Evolutionary conservation across 2,113 vertebrate species (phyloP), one percentile per base, ranked within the genome.

Genomic region (Xenotilapia leptura): DNA sequence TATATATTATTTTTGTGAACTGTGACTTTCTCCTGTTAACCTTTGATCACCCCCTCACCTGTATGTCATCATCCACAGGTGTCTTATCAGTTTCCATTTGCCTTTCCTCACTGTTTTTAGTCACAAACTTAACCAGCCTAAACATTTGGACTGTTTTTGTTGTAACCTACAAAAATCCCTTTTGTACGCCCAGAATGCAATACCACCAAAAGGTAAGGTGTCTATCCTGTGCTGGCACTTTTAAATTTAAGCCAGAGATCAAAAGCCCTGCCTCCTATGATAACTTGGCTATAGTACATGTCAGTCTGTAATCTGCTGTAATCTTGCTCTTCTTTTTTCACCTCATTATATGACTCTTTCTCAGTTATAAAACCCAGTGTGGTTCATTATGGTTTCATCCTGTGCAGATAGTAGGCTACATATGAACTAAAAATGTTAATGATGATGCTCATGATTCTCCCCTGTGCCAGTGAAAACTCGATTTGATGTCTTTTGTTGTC

Each of bases 251-350:
- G 3, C 51, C 83, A 83, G 81, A 84, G 23, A 60, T 68, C 62
- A 13, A 79, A 7, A 81, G 53, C 56, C 13, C 3, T 58, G 70
- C 70, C 14, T 89, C 53, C 31, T 92, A 5, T 40, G 26, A 81
- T 19, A 82, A 80, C 40, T 56, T 83, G 92, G 45, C 9, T 81
- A 83, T 79, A 86, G 90, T 93, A 83, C 83, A 86, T 56, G 9
- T 60, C 73, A 83, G 6, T 13, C 33, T 54, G 77, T 85, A n/a
- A n/a, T n/a, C 2, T 79, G 53, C 42, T 82, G 9, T 12, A 23
- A 47, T 90, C 31, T 15, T 53, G 9, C 5, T 79, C 49, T 68
- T 85, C 17, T 81, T 11, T 70, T 49, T 82, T 36, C 15, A 28
- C 73, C 28, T 77, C 12, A 60, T 88, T 89, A 82, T 85, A 91